Evolutionary conservation across 2,113 vertebrate species (phyloP), one percentile per base, ranked within the genome.

Genomic region (Hippocampus comes): DNA sequence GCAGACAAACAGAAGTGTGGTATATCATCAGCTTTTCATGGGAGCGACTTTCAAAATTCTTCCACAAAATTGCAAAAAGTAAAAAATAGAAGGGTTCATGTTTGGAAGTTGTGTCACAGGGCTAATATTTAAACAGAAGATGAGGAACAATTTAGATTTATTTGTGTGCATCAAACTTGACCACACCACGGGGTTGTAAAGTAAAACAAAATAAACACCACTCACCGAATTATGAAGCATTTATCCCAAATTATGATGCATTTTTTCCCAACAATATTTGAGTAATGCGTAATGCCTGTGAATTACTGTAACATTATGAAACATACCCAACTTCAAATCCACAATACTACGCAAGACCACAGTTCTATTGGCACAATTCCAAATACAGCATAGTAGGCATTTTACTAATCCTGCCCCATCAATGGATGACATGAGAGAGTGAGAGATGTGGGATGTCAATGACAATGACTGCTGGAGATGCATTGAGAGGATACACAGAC

Each of bases 401-500:
- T 53, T 73, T 73, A 55, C 71, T 70, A 61, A 61, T 61, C 30
- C 43, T 48, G 12, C 72, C 75, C 80, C 71, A 55, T 81, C 51
- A 63, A 84, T 84, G 87, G 73, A 77, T 83, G 84, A 56, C 83
- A 86, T 89, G 87, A 85, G 79, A 56, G 76, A 34, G 27, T 15
- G 30, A 61, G 77, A 79, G 72, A 68, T 71, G 85, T 86, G 88
- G 30, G 75, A 89, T 87, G 88, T 67, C 43, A 55, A 80, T 75
- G 88, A 71, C 38, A 46, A 75, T 89, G 84, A 71, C 66, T 49
- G 63, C 66, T 56, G 74, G 63, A 71, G 75, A 78, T 66, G 72
- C 30, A 38, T 0, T 34, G 65, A 75, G 27, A 51, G 70, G 72
- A 63, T 41, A 4, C 70, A 66, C 93, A 90, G 79, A 98, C 97